phyloP scores from a whole-genome alignment of 2,888 invertebrate genomes.

The Lamellibrachia columna region DNA sequence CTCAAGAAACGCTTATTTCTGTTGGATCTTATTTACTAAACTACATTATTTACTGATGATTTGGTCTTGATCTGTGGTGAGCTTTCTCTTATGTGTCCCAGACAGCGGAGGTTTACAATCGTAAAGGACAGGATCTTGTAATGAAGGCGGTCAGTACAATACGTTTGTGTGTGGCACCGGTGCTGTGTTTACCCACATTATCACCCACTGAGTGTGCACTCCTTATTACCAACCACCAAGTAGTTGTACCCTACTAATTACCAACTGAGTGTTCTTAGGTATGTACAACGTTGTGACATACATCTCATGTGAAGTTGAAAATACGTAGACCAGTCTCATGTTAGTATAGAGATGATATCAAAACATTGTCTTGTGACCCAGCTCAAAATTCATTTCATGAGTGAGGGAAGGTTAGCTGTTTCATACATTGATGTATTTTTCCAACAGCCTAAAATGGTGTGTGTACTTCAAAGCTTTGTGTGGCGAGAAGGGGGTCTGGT shows the following conservation, averaged over 20 bases:
- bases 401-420: no score
- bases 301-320: not conserved
- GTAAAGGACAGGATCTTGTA: constrained; percentile 95
- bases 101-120: constrained; percentile 74
- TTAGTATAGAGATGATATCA: not conserved
- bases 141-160: constrained; percentile 82
- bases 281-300: not conserved
- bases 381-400: no score
- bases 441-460: no score
- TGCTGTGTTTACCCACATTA: constrained; percentile 23
- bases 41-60: not conserved
- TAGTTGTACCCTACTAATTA: not conserved
- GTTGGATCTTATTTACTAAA: not conserved
- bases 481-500: no score
- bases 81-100: constrained; percentile 22
- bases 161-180: not conserved
- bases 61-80: not conserved
- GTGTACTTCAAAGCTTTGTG: no score
- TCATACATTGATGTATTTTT: no score
- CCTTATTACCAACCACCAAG: not conserved
- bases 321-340: constrained; percentile 17
- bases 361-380: not conserved
- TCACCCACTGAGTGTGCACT: not conserved
- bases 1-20: not conserved
- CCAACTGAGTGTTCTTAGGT: not conserved